phyloP scores from a whole-genome alignment of 2,888 invertebrate genomes.

The Unio delphinus region DNA sequence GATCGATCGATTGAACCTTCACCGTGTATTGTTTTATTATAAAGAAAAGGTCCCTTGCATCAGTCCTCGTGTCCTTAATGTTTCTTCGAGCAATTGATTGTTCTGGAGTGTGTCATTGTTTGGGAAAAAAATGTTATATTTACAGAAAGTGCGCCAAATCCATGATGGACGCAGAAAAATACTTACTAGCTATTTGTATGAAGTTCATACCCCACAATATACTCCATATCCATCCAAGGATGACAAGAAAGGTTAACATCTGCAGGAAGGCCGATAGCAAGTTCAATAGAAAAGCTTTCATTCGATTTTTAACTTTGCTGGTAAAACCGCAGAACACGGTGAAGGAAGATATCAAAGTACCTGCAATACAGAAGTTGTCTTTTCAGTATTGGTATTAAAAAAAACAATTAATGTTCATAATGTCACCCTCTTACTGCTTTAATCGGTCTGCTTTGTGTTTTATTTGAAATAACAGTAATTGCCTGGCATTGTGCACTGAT shows the following conservation, averaged over 20 bases:
- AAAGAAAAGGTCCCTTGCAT: no score
- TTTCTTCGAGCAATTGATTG: no score
- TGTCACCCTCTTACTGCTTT: no score
- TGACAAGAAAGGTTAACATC: conserved; percentile 71
- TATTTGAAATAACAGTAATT: no score
- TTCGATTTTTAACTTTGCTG: conserved; percentile 66
- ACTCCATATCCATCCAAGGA: conserved; percentile 75
- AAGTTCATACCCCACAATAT: conserved; percentile 73
- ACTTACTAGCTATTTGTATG: conserved; percentile 71
- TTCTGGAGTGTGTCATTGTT: no score
- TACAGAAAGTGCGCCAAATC: no score
- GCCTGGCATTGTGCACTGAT: no score
- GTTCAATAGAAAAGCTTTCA: conserved; percentile 70
- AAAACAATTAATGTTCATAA: background rate
- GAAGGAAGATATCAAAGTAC: conserved; percentile 71
- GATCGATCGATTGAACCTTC: background rate
- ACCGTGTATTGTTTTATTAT: no score
- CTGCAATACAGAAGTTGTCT: conserved; percentile 50
- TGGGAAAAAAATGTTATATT: no score
- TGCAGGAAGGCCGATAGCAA: conserved; percentile 72
- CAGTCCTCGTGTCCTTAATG: no score
- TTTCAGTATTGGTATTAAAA: background rate
- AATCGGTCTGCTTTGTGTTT: no score
- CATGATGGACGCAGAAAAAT: no score
- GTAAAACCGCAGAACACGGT: conserved; percentile 70